Evolutionary conservation across 2,113 vertebrate genomes (phyloP).

Genomic region (Corythornis cristatus): DNA sequence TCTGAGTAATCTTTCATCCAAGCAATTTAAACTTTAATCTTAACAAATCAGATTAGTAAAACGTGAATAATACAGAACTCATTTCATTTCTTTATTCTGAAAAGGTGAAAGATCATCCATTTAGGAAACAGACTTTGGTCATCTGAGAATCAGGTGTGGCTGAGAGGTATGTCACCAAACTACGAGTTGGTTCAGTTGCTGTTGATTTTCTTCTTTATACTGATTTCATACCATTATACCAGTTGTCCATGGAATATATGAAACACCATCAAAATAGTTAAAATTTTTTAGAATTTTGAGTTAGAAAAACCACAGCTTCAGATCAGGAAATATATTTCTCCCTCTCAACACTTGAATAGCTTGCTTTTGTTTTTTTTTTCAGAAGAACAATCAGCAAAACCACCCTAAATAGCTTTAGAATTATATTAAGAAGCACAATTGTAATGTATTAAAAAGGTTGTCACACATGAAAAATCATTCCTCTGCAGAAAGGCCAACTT

Average conservation of each 20-base stretch:
- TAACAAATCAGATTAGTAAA: background rate
- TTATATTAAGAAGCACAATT: background rate
- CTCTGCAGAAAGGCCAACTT: background rate
- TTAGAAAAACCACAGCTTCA: background rate
- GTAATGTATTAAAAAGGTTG: background rate
- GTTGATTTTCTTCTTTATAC: background rate
- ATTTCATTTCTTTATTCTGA: background rate
- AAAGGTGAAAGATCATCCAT: background rate
- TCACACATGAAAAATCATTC: background rate
- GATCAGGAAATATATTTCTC: background rate
- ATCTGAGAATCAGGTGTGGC: background rate
- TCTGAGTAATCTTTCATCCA: background rate
- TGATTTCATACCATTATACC: background rate
- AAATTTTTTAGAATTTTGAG: background rate
- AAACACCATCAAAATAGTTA: background rate
- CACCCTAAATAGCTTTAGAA: background rate
- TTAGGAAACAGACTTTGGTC: background rate
- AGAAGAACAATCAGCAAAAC: background rate
- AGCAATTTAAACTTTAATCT: background rate
- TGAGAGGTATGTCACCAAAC: background rate
- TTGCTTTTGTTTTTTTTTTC: background rate
- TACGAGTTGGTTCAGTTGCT: background rate
- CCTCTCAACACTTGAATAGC: background rate
- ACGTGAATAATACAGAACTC: background rate
- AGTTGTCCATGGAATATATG: background rate